Percentiles rank a stretch among this genome's conserved stretches.
phyloP scores from a whole-genome alignment of 2,113 vertebrate genomes.

The Martes martes region DNA sequence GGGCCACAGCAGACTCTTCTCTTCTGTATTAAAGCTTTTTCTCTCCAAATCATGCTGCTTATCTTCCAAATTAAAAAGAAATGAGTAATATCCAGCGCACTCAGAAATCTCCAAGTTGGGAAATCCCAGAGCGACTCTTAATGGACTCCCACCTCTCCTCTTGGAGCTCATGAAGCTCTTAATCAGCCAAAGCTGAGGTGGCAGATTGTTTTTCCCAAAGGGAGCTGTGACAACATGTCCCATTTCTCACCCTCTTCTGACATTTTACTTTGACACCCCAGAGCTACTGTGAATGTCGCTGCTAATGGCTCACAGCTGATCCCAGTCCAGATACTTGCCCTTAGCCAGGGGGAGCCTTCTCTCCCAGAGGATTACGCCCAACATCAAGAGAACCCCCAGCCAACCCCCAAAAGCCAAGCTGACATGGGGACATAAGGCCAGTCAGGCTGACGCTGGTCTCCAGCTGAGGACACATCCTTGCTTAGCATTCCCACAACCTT shows the following conservation, averaged over 20 bases:
- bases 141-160: background rate
- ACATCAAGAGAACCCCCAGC: background rate
- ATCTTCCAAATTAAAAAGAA: slow-evolving; percentile 24
- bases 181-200: background rate
- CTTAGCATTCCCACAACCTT: background rate
- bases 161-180: background rate
- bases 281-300: background rate
- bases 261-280: background rate
- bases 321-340: background rate
- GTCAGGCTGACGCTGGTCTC: background rate
- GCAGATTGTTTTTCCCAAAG: background rate
- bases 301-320: background rate
- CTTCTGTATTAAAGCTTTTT: background rate
- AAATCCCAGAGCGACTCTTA: background rate
- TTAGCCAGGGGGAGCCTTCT: background rate
- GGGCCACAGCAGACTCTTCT: background rate
- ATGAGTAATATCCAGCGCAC: background rate
- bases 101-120: background rate
- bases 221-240: background rate
- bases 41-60: background rate
- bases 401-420: background rate
- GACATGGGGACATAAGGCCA: no score
- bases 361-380: background rate
- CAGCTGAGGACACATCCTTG: background rate
- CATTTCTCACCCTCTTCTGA: background rate